Base-by-base conservation (phyloP, 2,888 invertebrate genomes). In the Caenorhabditis sp. region DNA sequence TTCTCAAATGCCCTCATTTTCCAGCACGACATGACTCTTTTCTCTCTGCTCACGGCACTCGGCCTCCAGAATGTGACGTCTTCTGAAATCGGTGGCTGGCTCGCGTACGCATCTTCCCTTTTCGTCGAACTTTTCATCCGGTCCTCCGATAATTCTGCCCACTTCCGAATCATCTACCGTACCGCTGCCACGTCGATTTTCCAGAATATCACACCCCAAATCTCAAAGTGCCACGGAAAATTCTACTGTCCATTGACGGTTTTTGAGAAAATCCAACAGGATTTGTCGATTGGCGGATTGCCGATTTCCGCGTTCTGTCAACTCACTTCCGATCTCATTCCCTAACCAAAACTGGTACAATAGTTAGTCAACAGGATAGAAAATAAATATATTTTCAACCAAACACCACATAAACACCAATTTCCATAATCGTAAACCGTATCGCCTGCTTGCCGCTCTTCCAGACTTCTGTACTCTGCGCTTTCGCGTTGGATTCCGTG, bases 1-100 rank as follows among this genome's bases (percentile, higher is more conserved):
- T 37, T 2, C 2, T 2, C 8, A n/a, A 41, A 30, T 50, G 9
- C 30, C 8, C 4, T 20, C 15, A n/a, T 15, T 4, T 43, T 26
- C 43, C 46, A 70, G 70, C 70, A 70, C n/a, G 70, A 70, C 59
- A 70, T 70, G 70, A 70, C 70, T 2, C 46, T 70, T 2, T 52
- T 37, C 46, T 32, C 70, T 1, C 30, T 70, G 9, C 70, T 70
- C n/a, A 70, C 43, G 27, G 59, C 70, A 0, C 4, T 70, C n/a
- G 53, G 59, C 1, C 59, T 70, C 7, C 45, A 70, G 32, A 43
- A 70, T 15, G 9, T 70, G 15, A 70, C 70, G 20, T 59, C 53
- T n/a, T 59, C 53, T 27, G 70, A 70, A 53, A 53, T 59, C 6
- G 59, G 70, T 4, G 59, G 70, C 22, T 70, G 70, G 70, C 70